Percentiles rank a stretch among this genome's conserved stretches.
These are phyloP conservation scores for Cabera pusaria DNA, from an alignment of 2,888 invertebrate genomes.

Conservation along the genomic window DNA sequence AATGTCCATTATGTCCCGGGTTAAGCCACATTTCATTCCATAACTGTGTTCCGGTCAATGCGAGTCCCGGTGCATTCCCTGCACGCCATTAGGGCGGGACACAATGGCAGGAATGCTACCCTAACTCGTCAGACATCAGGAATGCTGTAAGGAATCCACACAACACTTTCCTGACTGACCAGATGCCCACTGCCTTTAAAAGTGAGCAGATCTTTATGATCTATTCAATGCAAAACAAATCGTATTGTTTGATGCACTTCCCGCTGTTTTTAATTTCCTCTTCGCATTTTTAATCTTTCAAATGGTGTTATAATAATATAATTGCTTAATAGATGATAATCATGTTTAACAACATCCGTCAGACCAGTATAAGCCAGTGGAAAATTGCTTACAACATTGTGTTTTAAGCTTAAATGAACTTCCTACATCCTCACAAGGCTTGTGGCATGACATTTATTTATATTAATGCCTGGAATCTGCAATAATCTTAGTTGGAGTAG, in stretches of 20 bases:
- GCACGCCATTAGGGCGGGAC: conserved; percentile 48
- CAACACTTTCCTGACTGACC: conserved; percentile 46
- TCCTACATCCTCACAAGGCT: no score
- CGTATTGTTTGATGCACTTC: conserved; percentile 22
- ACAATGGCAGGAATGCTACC: conserved; percentile 57
- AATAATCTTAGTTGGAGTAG: no score
- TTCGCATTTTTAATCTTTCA: conserved; percentile 33
- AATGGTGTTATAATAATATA: conserved; percentile 36
- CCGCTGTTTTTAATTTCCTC: conserved; percentile 37
- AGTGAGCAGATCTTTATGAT: conserved; percentile 10
- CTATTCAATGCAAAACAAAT: conserved; percentile 26
- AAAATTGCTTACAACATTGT: conserved; percentile 23
- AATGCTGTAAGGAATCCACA: conserved; percentile 65
- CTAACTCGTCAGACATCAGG: conserved; percentile 48
- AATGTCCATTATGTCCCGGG: conserved; percentile 32
- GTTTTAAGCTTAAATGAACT: conserved; percentile 25
- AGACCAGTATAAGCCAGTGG: conserved; percentile 19
- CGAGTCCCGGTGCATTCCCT: conserved; percentile 57
- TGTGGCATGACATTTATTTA: no score
- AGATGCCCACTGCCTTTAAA: conserved; percentile 13
- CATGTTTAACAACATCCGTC: conserved; percentile 21
- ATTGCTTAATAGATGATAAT: conserved; percentile 37
- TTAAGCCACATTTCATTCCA: conserved; percentile 35
- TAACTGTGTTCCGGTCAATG: conserved; percentile 53
- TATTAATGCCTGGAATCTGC: no score